phyloP scores from a whole-genome alignment of 2,797 vertebrate species.

The Falco rusticolus region DNA sequence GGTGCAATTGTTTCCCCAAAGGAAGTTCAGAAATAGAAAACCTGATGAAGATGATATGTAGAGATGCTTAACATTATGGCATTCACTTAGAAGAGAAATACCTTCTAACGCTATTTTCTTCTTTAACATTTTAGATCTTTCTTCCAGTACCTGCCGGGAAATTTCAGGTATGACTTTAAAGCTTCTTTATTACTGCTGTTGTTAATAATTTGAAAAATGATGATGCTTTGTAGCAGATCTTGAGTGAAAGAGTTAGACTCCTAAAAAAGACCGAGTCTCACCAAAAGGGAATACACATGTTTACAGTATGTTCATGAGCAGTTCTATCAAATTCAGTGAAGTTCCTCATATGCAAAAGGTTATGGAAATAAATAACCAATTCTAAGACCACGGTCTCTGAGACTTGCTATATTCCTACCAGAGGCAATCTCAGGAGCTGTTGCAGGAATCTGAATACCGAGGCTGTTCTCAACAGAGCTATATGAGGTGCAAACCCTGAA shows the following conservation, averaged over 20 bases:
- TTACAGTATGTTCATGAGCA: fast-evolving
- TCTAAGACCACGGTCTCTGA: neutral
- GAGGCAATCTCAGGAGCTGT: neutral
- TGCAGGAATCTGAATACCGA: neutral
- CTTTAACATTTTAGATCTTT: conserved; percentile 10
- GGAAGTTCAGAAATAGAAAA: conserved; percentile 72
- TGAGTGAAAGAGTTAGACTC: neutral
- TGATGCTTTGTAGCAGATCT: neutral
- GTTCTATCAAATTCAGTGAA: neutral
- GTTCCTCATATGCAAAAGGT: neutral
- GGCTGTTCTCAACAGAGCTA: neutral
- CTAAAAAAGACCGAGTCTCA: fast-evolving
- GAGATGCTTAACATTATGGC: neutral
- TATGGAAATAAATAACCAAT: neutral
- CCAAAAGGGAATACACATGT: neutral
- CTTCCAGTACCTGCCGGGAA: neutral
- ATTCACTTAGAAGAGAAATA: neutral
- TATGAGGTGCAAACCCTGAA: neutral
- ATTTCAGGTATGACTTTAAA: conserved; percentile 47
- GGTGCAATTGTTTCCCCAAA: conserved; percentile 48
- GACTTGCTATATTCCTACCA: neutral
- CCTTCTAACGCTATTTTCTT: neutral
- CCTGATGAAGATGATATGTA: conserved; percentile 46
- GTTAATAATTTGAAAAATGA: neutral
- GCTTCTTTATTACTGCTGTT: neutral